Evolutionary conservation across 2,797 vertebrate genomes (phyloP), one percentile per base, ranked within the genome.

Genomic region (Margarornis squamiger): DNA sequence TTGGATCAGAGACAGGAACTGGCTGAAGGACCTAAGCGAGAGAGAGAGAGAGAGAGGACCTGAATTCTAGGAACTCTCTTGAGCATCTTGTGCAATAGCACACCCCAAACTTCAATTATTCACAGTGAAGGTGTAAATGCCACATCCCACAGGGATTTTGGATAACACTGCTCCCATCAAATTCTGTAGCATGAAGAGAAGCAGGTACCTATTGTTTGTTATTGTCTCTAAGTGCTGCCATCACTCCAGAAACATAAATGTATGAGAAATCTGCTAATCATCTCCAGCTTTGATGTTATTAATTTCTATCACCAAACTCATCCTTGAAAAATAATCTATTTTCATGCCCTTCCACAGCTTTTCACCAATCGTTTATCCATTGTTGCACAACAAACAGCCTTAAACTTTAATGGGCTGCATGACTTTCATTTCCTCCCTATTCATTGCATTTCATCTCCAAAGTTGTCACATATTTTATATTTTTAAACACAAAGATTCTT

Each of bases 391-490:
- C 78, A 92, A 96, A 94, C 80, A 86, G n/a, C 58, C 86, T 88
- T 79, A 95, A 94, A 95, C 71, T 83, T 95, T 95, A 92, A 89
- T 85, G 49, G 72, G 52, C 32, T 88, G 59, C 29, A 71, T 55
- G 84, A 95, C 80, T 96, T 96, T 92, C 89, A 93, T 93, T 93
- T 96, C 86, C 74, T 94, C 29, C 51, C 76, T 81, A 4, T 92
- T 96, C 70, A 71, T 36, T 62, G 55, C 66, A 67, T 93, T 96
- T 84, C 13, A 22, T 81, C 80, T 71, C 79, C 52, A 92, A 95
- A 96, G 63, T 86, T 92, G 49, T 65, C 73, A 86, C 41, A 57
- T 58, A 63, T 75, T 96, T 97, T 91, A 79, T 63, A 58, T 29
- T 82, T 82, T 88, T 78, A 81, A 76, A 89, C 78, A 93, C 66